phyloP scores from a whole-genome alignment of 1,140 invertebrate species.

The Scaptomyza montana region DNA sequence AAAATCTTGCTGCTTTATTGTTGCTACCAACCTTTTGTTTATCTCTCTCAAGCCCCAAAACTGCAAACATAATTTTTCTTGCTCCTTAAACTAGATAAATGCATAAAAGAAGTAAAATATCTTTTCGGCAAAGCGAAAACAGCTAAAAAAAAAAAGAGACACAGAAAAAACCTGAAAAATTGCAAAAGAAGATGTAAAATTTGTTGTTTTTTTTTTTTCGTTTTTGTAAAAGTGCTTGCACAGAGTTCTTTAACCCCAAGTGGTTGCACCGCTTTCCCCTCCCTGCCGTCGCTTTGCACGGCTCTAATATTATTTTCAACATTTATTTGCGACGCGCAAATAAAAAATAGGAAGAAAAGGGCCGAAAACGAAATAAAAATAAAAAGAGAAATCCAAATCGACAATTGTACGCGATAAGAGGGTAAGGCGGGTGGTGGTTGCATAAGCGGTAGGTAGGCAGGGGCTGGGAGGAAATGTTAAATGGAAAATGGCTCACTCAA shows the following conservation, averaged over 20 bases:
- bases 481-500: conserved; percentile 58
- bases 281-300: background rate
- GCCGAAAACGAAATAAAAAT: conserved; percentile 14
- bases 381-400: conserved; percentile 22
- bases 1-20: conserved; percentile 46
- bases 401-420: conserved; percentile 13
- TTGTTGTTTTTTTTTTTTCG: background rate
- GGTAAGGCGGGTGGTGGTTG: too few relatives aligned
- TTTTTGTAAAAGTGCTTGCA: conserved; percentile 13
- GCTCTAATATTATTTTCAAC: conserved; percentile 70
- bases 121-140: conserved; percentile 33
- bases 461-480: conserved; percentile 50
- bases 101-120: conserved; percentile 62
- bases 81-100: conserved; percentile 72
- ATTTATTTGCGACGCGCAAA: conserved; percentile 79
- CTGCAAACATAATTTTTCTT: conserved; percentile 75
- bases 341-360: conserved; percentile 38
- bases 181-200: conserved; percentile 1
- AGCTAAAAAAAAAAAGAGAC: conserved; percentile 22
- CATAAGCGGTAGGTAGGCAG: background rate
- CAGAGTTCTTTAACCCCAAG: conserved; percentile 73
- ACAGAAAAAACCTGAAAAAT: background rate
- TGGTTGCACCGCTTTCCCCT: conserved; percentile 4
- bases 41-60: conserved; percentile 15
- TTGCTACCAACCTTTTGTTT: conserved; percentile 49